Evolutionary conservation across 2,797 vertebrate species (phyloP), one percentile per base, ranked within the genome.

Genomic region (Rhynchonycteris naso): DNA sequence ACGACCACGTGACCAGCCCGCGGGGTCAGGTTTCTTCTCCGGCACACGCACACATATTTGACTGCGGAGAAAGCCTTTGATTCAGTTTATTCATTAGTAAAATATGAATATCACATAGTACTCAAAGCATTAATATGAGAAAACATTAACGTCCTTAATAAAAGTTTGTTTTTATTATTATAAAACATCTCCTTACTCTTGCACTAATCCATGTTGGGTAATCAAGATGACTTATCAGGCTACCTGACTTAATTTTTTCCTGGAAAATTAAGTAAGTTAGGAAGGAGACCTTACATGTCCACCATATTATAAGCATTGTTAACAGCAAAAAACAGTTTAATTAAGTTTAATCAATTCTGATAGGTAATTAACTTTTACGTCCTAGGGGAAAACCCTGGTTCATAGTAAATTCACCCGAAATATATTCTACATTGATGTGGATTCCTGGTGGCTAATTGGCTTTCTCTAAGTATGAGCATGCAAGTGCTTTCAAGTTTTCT

Each of bases 71-170:
- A 79, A 89, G 38, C 21, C 21, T 78, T 2, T 63, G 68, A 85
- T 50, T 82, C 56, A 21, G 21, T 82, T 81, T 85, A 58, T 88
- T 95, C 58, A 59, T 71, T 88, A 72, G 50, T 78, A 56, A 88
- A 82, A 69, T 78, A 92, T 18, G 4, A 22, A 56, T 84, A 24
- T 59, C 43, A 52, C 15, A 24, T 26, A 69, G 24, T 26, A 75
- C 16, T 75, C 61, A 76, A 88, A 30, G 26, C 54, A 92, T 13
- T 85, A 68, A 54, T 26, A 43, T 61, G 12, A 94, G 63, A 92
- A 93, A 80, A 24, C 38, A 43, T 76, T 93, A 66, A 65, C 59
- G 13, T 83, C 38, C n/a, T 75, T 12, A 50, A 26, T 79, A 88
- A 47, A 93, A 61, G 10, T 1, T 15, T 26, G 63, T 11, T 63